Evolutionary conservation across 2,113 vertebrate genomes (phyloP), one percentile per base, ranked within the genome.

Genomic region (Ceyx margarethae): DNA sequence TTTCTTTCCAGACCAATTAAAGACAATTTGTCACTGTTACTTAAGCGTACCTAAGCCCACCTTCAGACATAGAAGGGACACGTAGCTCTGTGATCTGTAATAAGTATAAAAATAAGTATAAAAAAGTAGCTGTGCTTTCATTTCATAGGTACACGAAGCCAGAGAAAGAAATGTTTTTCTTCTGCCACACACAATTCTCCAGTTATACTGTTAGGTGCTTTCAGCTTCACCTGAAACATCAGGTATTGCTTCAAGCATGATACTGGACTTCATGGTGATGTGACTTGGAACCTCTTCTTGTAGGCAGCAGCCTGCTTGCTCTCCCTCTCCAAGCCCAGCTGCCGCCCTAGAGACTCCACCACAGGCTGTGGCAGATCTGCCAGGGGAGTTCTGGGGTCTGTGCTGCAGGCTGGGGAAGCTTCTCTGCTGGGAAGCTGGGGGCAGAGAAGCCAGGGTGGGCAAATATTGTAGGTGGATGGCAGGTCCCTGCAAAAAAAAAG

Each of bases 171-270:
- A 58, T 8, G 8, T 11, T 66, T 72, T 54, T n/a, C 42, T 53
- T 80, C 58, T 46, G 46, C 56, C 68, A 45, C 46, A 28, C 11
- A 45, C 45, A 71, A 3, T 56, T 85, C 74, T 62, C 29, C 31
- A 54, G 37, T 10, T 20, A 53, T 35, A 14, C 1, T 19, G 48
- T 64, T 15, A 84, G 60, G 66, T 48, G 37, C 69, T 85, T 91
- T 69, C 72, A 67, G 71, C 81, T 91, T 80, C 72, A 65, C 86
- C 86, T 81, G 77, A 92, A 89, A 75, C 71, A 80, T 71, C 85
- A 69, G 46, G 43, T 85, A 20, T 20, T 35, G 74, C 82, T 85
- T 31, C 64, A 85, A 89, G 86, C 75, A 88, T 73, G 68, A 87
- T 42, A 12, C 45, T 40, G 33, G 73, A 26, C 33, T 58, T 68